These are phyloP conservation scores for Ceratina calcarata DNA, from an alignment of 1,140 invertebrate species.

Conservation along the genomic window DNA sequence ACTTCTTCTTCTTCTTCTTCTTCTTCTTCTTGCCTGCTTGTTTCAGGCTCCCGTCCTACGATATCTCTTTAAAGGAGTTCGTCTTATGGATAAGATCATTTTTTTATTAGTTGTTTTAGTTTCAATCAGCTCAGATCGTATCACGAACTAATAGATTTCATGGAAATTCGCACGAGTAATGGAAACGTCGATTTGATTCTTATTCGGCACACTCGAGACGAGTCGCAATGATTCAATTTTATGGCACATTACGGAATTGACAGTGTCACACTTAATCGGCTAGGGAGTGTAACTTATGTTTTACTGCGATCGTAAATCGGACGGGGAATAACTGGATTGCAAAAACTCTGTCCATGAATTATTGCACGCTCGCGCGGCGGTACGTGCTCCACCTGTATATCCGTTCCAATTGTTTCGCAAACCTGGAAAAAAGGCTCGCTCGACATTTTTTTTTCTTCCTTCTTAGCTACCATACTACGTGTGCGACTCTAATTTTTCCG, in stretches of 20 bases:
- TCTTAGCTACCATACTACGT: not conserved
- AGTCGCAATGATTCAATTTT: constrained; percentile 30
- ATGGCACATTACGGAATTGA: constrained; percentile 38
- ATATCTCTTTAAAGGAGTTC: no score
- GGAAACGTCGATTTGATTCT: not conserved
- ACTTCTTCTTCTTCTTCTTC: no score
- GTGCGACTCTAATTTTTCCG: constrained; percentile 10
- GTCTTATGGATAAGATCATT: no score
- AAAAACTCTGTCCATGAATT: constrained; percentile 31
- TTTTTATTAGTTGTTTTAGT: no score
- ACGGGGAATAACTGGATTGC: constrained; percentile 10
- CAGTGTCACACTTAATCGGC: constrained; percentile 26
- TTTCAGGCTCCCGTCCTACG: not conserved
- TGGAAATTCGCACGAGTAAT: not conserved
- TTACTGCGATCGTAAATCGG: constrained; percentile 42
- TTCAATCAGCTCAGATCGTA: no score
- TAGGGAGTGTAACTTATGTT: constrained; percentile 16
- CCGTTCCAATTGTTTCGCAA: constrained; percentile 20
- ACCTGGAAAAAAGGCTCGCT: not conserved
- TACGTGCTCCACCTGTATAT: not conserved
- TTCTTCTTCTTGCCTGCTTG: not conserved
- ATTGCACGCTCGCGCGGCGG: not conserved
- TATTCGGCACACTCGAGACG: not conserved
- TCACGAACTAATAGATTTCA: not conserved
- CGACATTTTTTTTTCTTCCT: not conserved